Evolutionary conservation across 2,113 vertebrate species (phyloP), one percentile per base, ranked within the genome.

Genomic region (Oceanites oceanicus): DNA sequence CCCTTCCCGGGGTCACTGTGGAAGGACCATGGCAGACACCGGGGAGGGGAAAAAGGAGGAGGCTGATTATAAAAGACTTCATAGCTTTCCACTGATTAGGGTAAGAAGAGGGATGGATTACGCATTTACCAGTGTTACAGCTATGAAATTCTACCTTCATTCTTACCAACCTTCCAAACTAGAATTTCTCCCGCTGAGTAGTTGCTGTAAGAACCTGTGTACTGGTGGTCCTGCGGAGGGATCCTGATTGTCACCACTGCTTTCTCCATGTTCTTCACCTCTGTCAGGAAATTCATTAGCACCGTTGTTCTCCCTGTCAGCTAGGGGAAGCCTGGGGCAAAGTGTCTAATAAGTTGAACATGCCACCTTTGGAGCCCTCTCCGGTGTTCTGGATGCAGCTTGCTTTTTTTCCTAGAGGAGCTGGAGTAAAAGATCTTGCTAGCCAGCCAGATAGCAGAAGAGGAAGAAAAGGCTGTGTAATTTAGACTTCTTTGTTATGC

Each of bases 81-180:
- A 99, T 96, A 99, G 98, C 97, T 99, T 99, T 90, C 99, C 99
- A 50, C 98, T 99, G 86, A 99, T 99, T 91, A 98, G 99, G 98
- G 99, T 99, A 98, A 98, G 98, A 74, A 83, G 44, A 21, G 8
- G 7, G 10, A 16, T 47, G 47, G 26, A 40, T 53, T 73, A 32
- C 9, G 1, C 20, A 11, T 79, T 75, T 79, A 45, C 42, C 11
- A 5, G 10, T 86, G 58, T 67, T 70, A 52, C 14, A 47, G 49
- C 45, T 42, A 14, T 0, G 11, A 79, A 82, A 90, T 72, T 53
- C 63, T 86, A 27, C 30, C 42, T 89, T 86, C 2, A 0, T 86
- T 87, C 50, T 62, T 47, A 44, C 15, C 68, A 15, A 11, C 47
- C 22, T 94, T 72, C 36, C 36, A 27, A 55, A 40, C 26, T 22